Evolutionary conservation across 2,113 vertebrate species (phyloP).

Genomic region (Gymnorhina tibicen): DNA sequence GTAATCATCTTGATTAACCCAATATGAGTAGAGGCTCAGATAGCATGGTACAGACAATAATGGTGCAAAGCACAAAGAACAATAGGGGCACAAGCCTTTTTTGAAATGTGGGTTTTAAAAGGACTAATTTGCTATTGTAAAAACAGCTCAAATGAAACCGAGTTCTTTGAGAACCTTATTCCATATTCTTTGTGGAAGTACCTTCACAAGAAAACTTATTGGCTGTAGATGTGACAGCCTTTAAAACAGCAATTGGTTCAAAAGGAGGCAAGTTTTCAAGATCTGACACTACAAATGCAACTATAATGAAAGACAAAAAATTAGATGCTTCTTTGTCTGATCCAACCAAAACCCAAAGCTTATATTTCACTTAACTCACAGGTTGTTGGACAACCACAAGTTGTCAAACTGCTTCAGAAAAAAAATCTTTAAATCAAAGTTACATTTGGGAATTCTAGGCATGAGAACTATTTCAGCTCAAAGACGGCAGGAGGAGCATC

Average conservation of each 20-base stretch:
- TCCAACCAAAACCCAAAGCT: background rate
- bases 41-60: background rate
- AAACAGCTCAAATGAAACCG: background rate
- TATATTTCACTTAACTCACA: background rate
- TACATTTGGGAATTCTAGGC: background rate
- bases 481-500: background rate
- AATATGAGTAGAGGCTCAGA: background rate
- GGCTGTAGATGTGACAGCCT: background rate
- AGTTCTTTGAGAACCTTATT: background rate
- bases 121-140: background rate
- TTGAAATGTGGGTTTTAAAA: background rate
- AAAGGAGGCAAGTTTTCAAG: background rate
- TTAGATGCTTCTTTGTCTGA: background rate
- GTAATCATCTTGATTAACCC: background rate
- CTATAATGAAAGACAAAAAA: background rate
- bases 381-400: background rate
- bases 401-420: background rate
- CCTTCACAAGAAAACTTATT: background rate
- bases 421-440: background rate
- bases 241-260: background rate
- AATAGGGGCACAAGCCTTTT: background rate
- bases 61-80: background rate
- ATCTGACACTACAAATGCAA: background rate
- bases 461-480: background rate
- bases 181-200: background rate